Conservation (phyloP, 2,888 invertebrate species). For the Tinea trinotella region DNA sequence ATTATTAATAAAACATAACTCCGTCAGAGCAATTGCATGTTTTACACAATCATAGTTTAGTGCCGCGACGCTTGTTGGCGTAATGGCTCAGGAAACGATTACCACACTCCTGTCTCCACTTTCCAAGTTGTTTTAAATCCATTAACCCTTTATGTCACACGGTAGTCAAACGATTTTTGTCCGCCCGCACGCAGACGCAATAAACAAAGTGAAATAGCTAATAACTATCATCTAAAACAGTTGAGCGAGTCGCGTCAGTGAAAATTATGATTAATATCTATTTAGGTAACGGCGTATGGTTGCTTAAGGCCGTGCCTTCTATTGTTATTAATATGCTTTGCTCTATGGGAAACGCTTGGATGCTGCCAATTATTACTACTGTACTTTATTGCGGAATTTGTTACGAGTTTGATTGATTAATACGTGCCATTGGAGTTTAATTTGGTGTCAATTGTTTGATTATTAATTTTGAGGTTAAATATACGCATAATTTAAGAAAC, state of each 20-base stretch:
- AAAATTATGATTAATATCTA: constrained; percentile 72
- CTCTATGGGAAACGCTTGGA: constrained; percentile 7
- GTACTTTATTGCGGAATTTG: background rate
- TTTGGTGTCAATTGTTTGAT: no score
- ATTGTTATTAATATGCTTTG: background rate
- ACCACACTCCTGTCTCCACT: constrained; percentile 36
- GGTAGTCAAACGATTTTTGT: constrained; percentile 44
- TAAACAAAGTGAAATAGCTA: constrained; percentile 42
- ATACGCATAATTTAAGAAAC: no score
- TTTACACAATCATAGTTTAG: constrained; percentile 5
- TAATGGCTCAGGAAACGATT: constrained; percentile 55
- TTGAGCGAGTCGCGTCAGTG: constrained; percentile 59
- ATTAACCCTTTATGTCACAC: constrained; percentile 62
- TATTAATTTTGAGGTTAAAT: no score
- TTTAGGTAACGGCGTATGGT: constrained; percentile 57
- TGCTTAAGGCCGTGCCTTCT: constrained; percentile 21
- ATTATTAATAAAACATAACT: background rate
- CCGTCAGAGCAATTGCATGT: background rate
- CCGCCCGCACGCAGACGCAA: constrained; percentile 48
- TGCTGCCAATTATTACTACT: background rate
- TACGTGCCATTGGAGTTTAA: no score
- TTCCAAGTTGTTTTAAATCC: constrained; percentile 60
- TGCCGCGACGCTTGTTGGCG: constrained; percentile 15
- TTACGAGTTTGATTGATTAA: background rate
- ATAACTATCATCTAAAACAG: constrained; percentile 66